These are phyloP conservation scores for Heteromurus nitidus DNA, from an alignment of 2,888 invertebrate species.

Conservation along the genomic window DNA sequence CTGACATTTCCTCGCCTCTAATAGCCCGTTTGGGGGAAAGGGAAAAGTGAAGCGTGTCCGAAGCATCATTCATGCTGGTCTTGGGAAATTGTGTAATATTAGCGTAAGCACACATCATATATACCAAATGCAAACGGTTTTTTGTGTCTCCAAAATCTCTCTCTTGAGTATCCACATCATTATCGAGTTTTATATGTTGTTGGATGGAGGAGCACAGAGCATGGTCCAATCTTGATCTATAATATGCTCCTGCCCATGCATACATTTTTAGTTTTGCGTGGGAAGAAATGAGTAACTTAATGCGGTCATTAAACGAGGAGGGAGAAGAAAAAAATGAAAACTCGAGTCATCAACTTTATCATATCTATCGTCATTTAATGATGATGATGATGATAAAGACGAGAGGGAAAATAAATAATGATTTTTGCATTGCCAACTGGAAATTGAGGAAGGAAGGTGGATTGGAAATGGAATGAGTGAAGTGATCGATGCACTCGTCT, in stretches of 20 bases:
- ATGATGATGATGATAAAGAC: no score
- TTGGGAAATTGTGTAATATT: background rate
- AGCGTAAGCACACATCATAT: background rate
- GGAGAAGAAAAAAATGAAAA: no score
- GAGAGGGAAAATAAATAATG: no score
- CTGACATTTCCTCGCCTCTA: conserved; percentile 74
- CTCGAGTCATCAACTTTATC: no score
- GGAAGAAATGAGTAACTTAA: background rate
- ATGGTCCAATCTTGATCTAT: conserved; percentile 52
- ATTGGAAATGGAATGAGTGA: background rate
- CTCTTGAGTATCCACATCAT: no score
- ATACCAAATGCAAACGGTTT: no score
- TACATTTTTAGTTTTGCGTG: no score
- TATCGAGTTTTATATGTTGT: no score
- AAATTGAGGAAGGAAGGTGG: background rate
- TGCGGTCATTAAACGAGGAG: conserved; percentile 12
- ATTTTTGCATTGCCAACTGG: background rate
- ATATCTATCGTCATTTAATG: no score
- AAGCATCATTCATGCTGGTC: no score
- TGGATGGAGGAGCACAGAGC: no score
- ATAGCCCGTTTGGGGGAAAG: conserved; percentile 73
- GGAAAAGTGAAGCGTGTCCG: conserved; percentile 31
- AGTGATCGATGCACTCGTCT: background rate
- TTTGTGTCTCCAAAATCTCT: no score
- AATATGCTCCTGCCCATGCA: conserved; percentile 13